Conservation (phyloP, 30 jellyfish, hydroid and myxozoan species). For the Rhopilema esculentum region DNA sequence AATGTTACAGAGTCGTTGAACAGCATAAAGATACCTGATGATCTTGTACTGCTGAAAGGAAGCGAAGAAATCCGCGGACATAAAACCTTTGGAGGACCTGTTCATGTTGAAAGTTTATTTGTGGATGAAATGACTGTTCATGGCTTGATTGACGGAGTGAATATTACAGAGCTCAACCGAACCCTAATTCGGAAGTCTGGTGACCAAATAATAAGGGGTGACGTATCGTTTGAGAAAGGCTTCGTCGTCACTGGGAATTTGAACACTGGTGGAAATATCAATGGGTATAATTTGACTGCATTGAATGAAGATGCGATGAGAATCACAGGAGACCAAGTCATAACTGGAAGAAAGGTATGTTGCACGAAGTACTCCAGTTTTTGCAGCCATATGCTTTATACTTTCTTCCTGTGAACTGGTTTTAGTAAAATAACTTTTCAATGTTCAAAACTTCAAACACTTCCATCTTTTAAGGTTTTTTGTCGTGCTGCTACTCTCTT, state of each 20-base stretch:
- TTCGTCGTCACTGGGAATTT: constrained; percentile 56
- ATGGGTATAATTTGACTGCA: constrained; percentile 76
- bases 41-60: constrained; percentile 65
- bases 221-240: constrained; percentile 44
- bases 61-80: constrained; percentile 56
- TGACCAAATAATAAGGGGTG: constrained; percentile 75
- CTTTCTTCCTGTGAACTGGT: background rate
- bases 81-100: constrained; percentile 49
- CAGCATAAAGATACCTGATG: constrained; percentile 53
- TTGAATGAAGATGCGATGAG: constrained; percentile 71
- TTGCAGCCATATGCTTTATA: background rate
- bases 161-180: constrained; percentile 66
- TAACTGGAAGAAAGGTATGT: constrained; percentile 80
- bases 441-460: too few relatives aligned
- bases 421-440: too few relatives aligned
- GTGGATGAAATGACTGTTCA: constrained; percentile 61
- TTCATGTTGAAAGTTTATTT: background rate
- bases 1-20: constrained; percentile 46
- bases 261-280: constrained; percentile 59
- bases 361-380: background rate
- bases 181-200: constrained; percentile 74
- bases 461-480: too few relatives aligned
- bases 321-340: constrained; percentile 75
- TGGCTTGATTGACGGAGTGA: constrained; percentile 81
- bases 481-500: too few relatives aligned